Evolutionary conservation across 2,888 invertebrate species (phyloP).

Genomic region (Steinernema scapterisci): DNA sequence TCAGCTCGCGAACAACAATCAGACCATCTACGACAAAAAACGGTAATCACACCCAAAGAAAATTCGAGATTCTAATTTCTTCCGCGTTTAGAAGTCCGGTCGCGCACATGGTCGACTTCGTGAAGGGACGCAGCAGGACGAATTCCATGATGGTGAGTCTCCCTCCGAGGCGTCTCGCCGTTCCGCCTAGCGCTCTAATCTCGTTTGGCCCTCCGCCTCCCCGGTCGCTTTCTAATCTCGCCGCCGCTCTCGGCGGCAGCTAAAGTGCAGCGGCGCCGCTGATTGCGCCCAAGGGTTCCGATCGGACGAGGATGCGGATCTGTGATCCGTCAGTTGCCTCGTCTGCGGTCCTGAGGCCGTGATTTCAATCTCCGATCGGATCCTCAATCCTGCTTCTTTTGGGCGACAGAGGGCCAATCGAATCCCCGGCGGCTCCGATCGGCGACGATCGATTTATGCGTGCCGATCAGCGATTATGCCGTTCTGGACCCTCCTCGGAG

Average conservation of each 20-base stretch:
- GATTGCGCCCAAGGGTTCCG: background rate
- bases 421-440: background rate
- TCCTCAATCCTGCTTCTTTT: background rate
- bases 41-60: too few relatives aligned
- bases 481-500: background rate
- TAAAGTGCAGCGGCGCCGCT: conserved; percentile 1
- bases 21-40: conserved; percentile 37
- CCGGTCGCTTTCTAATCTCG: conserved; percentile 10
- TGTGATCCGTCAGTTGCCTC: background rate
- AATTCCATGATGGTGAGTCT: conserved; percentile 43
- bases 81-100: too few relatives aligned
- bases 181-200: conserved; percentile 10
- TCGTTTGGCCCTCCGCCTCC: conserved; percentile 1
- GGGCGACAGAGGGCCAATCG: background rate
- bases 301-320: background rate
- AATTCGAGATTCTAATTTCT: too few relatives aligned
- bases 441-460: background rate
- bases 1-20: conserved; percentile 49
- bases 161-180: background rate
- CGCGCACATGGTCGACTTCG: conserved; percentile 50
- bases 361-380: background rate
- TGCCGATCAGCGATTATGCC: background rate
- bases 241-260: background rate
- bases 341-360: background rate
- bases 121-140: conserved; percentile 47